phyloP scores from a whole-genome alignment of 2,113 vertebrate species.

The Austrofundulus limnaeus region DNA sequence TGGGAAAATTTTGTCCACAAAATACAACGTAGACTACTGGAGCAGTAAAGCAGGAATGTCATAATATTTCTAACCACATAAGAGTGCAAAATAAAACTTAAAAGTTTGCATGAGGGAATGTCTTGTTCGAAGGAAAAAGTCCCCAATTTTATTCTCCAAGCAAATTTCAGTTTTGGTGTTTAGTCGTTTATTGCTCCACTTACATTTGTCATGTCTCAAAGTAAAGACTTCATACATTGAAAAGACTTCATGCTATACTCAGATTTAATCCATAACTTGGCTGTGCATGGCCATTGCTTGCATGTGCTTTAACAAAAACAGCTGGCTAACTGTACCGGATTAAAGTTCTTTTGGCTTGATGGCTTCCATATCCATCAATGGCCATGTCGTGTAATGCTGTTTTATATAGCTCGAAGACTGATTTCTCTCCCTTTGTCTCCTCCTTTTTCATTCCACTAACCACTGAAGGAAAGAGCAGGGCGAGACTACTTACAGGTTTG shows the following conservation, averaged over 20 bases:
- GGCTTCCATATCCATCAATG: conserved; percentile 35
- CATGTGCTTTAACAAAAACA: conserved; percentile 42
- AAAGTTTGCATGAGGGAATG: too few species aligned
- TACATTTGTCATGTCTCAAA: background rate
- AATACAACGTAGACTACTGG: too few species aligned
- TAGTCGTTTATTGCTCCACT: background rate
- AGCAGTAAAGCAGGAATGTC: too few species aligned
- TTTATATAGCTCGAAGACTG: conserved; percentile 55
- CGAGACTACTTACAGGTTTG: conserved; percentile 76
- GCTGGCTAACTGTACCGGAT: background rate
- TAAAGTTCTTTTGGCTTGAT: conserved; percentile 26
- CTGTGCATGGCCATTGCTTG: conserved; percentile 52
- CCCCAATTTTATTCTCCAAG: too few species aligned
- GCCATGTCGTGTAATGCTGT: conserved; percentile 41
- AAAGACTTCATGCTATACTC: conserved; percentile 2
- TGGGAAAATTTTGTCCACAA: too few species aligned
- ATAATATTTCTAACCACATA: too few species aligned
- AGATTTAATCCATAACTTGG: conserved; percentile 2
- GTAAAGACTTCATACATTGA: background rate
- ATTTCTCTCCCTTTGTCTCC: conserved; percentile 68
- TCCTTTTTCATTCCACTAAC: conserved; percentile 69
- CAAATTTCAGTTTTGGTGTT: too few species aligned
- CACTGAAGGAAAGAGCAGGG: conserved; percentile 77
- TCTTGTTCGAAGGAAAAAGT: too few species aligned
- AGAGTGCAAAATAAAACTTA: too few species aligned